Base-by-base conservation (phyloP, 2,888 invertebrate genomes). In the Sarcophaga carnaria region DNA sequence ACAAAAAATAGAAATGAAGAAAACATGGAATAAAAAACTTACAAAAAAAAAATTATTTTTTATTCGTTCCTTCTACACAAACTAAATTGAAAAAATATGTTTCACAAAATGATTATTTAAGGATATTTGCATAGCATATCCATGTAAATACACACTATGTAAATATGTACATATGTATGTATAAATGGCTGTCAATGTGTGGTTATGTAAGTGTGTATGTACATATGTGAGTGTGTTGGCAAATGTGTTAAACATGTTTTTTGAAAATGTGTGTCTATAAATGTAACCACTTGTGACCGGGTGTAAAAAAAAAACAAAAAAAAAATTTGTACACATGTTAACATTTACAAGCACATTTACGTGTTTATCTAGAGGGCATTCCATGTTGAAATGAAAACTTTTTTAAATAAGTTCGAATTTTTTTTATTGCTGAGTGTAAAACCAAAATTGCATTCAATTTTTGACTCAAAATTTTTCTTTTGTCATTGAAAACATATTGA, bases 281-380 rank as follows among this genome's bases (percentile, higher is more conserved):
- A 81, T 22, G 4, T 63, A 76, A 70, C 63, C 69, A 63, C 37
- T 81, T 63, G 63, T n/a, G 63, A 63, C 20, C 63, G 67, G 60
- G 60, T 62, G 59, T n/a, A 79, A 71, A 79, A 71, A 37, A 2
- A 37, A 22, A 22, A 22, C 22, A 22, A 22, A 8, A 37, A 37
- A 37, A 37, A 62, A 6, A 14, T 49, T 20, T 25, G 1, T 76
- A 20, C 54, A 71, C n/a, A n/a, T 79, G 70, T 27, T 47, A 49
- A 62, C 62, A 54, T 54, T 47, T 63, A 17, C 63, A 63, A 14
- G 17, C 54, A 54, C 54, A 71, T 54, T 17, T 17, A 71, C 14
- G 20, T 80, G 64, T 54, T n/a, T 54, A 71, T 37, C 8, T 54
- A 54, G 1, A 17, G 54, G 54, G 4, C 54, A 54, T 54, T 54